These are phyloP conservation scores for Lacerta bilineata DNA, from an alignment of 2,797 vertebrate species.

Conservation along the genomic window DNA sequence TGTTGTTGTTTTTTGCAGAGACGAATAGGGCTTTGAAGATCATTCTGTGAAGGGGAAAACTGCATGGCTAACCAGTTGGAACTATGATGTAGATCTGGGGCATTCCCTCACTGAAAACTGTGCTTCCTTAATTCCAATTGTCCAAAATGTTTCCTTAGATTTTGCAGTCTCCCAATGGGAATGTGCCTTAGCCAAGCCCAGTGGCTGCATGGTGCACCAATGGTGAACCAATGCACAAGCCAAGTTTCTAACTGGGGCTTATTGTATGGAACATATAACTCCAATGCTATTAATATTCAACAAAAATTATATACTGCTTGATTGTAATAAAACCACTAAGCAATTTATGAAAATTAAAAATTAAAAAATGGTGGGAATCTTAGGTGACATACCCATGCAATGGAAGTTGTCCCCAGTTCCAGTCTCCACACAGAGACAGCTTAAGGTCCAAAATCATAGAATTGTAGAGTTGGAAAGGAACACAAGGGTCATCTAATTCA, in stretches of 20 bases:
- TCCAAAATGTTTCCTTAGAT: background rate
- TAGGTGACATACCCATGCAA: too few relatives aligned
- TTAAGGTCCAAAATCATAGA: too few relatives aligned
- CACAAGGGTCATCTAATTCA: too few relatives aligned
- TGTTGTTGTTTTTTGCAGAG: background rate
- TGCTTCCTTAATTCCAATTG: background rate
- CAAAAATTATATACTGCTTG: too few relatives aligned
- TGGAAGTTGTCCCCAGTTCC: too few relatives aligned
- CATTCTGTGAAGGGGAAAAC: background rate
- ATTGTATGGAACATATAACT: background rate
- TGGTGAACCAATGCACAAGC: background rate
- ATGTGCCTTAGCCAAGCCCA: background rate
- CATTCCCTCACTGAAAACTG: background rate
- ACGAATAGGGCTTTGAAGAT: too few relatives aligned
- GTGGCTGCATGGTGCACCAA: too few relatives aligned
- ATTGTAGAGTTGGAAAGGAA: too few relatives aligned
- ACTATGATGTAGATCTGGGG: background rate
- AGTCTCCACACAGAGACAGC: too few relatives aligned
- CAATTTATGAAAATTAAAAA: too few relatives aligned
- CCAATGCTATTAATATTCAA: background rate
- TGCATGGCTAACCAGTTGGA: background rate
- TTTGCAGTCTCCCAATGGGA: background rate
- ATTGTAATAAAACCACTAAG: too few relatives aligned
- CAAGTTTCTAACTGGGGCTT: background rate
- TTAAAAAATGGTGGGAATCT: too few relatives aligned